A percentile compares a stretch with the other conserved stretches of the same genome.
Evolutionary conservation across 2,113 vertebrate genomes (phyloP).

Genomic region (Erythrolamprus reginae): DNA sequence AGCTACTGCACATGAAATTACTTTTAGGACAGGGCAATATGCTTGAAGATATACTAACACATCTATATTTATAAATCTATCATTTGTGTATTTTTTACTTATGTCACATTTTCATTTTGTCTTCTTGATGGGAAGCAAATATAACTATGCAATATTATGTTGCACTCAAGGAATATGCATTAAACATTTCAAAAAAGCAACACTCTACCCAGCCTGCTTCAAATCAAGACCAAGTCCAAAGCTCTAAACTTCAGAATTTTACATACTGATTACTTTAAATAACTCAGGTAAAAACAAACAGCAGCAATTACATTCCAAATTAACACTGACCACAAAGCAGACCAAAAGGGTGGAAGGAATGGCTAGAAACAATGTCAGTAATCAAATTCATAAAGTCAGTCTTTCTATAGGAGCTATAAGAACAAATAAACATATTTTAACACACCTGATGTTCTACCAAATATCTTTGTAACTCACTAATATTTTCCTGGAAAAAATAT

Average conservation of each 20-base stretch:
- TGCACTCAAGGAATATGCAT: not conserved
- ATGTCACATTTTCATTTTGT: not conserved
- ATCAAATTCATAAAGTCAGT: not conserved
- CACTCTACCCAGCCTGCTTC: not conserved
- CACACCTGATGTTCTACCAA: not conserved
- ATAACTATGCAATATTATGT: not conserved
- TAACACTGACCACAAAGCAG: not conserved
- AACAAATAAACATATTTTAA: not conserved
- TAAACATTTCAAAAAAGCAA: not conserved
- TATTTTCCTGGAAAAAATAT: not conserved
- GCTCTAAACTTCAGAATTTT: not conserved
- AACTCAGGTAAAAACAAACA: not conserved
- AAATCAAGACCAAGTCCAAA: not conserved
- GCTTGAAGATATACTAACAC: not conserved
- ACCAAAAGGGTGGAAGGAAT: not conserved
- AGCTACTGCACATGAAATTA: not conserved
- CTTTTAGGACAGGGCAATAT: not conserved
- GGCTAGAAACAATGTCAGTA: not conserved
- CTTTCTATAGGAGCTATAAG: not conserved
- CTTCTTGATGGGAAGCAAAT: not conserved
- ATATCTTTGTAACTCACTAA: not conserved
- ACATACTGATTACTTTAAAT: not conserved
- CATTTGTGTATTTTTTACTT: not conserved
- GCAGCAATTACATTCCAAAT: not conserved
- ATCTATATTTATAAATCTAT: not conserved